Evolutionary conservation across 23 tunicate genomes (phyloP).

Genomic region (Oikopleura vanhoeffeni): DNA sequence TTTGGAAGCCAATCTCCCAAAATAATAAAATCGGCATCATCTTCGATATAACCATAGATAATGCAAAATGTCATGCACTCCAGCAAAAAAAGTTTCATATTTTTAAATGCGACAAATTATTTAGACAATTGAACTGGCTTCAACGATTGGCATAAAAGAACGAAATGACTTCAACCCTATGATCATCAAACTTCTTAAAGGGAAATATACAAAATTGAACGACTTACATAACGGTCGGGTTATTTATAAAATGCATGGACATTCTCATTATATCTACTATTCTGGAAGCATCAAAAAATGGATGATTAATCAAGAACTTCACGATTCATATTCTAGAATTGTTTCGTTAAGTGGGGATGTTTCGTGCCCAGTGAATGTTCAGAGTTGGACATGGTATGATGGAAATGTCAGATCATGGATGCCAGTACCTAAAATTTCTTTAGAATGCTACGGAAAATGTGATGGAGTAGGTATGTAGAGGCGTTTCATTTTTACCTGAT

Average conservation of each 20-base stretch:
- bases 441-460: not conserved
- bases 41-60: no score
- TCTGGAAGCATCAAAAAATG: not conserved
- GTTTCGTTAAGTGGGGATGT: not conserved
- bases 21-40: no score
- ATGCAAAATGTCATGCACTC: no score
- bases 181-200: not conserved
- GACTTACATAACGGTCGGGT: not conserved
- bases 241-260: not conserved
- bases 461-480: no score
- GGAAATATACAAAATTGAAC: not conserved
- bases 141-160: not conserved
- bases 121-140: not conserved
- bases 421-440: not conserved
- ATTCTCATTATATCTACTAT: not conserved
- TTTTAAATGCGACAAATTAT: no score
- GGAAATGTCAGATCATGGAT: not conserved
- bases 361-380: not conserved
- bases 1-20: no score
- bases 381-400: not conserved
- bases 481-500: no score
- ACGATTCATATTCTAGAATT: not conserved
- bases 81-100: no score
- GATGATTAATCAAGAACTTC: not conserved
- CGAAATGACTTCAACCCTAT: not conserved